A percentile compares a stretch with the other conserved stretches of the same genome.
Conservation (phyloP, 1,140 invertebrate species). For the Pantala flavescens region DNA sequence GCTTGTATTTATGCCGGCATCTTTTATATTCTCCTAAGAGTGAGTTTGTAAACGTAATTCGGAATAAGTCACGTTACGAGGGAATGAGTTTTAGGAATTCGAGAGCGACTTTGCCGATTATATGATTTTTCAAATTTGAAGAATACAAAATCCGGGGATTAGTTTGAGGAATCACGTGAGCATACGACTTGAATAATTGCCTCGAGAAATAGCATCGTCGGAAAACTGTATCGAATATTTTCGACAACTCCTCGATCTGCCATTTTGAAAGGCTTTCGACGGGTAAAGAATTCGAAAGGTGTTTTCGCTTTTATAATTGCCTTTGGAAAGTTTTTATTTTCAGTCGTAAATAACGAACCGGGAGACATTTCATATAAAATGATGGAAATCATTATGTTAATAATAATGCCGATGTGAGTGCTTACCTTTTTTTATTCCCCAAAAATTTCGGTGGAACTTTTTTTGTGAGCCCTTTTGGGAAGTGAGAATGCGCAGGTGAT, state of each 20-base stretch:
- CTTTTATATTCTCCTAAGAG: too few relatives aligned
- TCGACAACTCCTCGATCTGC: background rate
- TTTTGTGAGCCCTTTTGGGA: background rate
- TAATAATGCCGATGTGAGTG: background rate
- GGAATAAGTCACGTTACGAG: too few relatives aligned
- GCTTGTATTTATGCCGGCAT: too few relatives aligned
- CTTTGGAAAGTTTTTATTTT: background rate
- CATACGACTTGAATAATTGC: too few relatives aligned
- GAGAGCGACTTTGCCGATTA: too few relatives aligned
- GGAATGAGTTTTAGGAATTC: too few relatives aligned
- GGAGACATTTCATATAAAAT: background rate
- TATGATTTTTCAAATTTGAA: too few relatives aligned
- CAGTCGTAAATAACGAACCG: background rate
- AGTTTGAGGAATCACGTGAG: too few relatives aligned
- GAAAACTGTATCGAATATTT: too few relatives aligned
- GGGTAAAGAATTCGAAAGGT: background rate
- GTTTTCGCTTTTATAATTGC: background rate
- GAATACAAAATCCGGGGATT: too few relatives aligned
- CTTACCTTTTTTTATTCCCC: background rate
- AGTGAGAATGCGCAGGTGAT: background rate
- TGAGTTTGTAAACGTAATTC: too few relatives aligned
- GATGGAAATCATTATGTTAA: slow-evolving; percentile 5
- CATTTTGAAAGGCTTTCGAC: background rate
- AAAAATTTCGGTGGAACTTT: background rate
- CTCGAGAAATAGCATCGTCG: too few relatives aligned